A percentile compares a stretch with the other conserved stretches of the same genome.
Conservation (phyloP, 1,140 invertebrate species). For the Halesus radiatus region DNA sequence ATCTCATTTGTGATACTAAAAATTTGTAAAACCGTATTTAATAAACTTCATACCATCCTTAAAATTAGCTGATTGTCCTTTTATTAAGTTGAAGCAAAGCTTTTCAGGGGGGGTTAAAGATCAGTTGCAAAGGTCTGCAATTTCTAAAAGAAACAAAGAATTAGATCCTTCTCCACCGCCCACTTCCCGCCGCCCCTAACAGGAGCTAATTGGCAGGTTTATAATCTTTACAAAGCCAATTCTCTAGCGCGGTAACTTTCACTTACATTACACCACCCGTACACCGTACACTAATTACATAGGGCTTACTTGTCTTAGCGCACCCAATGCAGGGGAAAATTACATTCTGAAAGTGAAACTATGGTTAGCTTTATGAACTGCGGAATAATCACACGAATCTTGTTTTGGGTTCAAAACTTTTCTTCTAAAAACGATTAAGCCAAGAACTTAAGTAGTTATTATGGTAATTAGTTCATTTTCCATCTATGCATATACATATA, state of each 20-base stretch:
- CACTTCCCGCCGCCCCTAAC: background rate
- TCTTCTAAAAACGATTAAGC: too few relatives aligned
- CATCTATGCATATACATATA: too few relatives aligned
- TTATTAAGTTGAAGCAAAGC: background rate
- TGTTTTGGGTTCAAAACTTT: too few relatives aligned
- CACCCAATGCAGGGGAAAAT: background rate
- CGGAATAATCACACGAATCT: background rate
- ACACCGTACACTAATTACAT: slow-evolving; percentile 14
- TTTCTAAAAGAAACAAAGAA: slow-evolving; percentile 4
- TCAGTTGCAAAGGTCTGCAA: background rate
- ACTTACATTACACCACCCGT: slow-evolving; percentile 29
- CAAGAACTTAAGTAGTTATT: too few relatives aligned
- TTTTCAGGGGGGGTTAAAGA: background rate
- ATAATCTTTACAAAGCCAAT: slow-evolving; percentile 53
- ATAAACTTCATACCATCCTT: too few relatives aligned
- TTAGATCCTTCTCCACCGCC: background rate
- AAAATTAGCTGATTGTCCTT: background rate
- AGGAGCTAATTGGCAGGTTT: slow-evolving; percentile 50
- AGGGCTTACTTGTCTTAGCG: slow-evolving; percentile 17
- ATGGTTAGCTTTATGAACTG: background rate
- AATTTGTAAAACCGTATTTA: too few relatives aligned
- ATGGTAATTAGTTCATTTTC: too few relatives aligned
- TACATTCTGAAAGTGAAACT: background rate
- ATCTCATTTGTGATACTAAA: too few relatives aligned
- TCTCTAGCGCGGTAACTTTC: slow-evolving; percentile 45